Conservation (phyloP, 2,797 vertebrate species). For the Mus minutoides region DNA sequence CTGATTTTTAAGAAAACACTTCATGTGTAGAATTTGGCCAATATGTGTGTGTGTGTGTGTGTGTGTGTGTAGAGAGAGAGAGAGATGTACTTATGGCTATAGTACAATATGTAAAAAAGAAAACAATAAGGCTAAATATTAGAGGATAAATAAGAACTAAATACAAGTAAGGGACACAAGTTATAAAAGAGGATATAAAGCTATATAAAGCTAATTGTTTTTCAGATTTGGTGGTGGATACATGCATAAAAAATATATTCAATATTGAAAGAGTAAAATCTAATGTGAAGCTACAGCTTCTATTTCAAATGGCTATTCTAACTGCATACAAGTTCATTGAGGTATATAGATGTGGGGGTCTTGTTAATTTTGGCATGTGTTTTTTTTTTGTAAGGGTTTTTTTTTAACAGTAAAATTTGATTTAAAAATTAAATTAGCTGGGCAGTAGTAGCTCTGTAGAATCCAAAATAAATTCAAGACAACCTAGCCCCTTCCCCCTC, state of each 20-base stretch:
- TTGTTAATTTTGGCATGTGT: neutral
- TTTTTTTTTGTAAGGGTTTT: neutral
- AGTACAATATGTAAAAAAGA: neutral
- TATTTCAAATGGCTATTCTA: neutral
- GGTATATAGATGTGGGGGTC: neutral
- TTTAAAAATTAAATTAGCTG: neutral
- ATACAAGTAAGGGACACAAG: neutral
- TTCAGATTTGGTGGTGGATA: neutral
- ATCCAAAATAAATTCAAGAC: too few relatives aligned
- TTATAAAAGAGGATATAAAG: neutral
- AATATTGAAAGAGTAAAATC: neutral
- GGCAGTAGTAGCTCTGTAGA: neutral
- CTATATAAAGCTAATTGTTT: neutral
- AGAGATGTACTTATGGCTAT: neutral
- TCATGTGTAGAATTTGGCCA: neutral
- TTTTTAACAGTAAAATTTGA: neutral
- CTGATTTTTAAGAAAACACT: neutral
- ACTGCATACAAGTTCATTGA: neutral
- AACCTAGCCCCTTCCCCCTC: too few relatives aligned
- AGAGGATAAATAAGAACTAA: neutral
- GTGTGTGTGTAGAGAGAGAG: too few relatives aligned
- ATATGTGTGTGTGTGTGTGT: neutral
- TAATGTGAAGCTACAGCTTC: neutral
- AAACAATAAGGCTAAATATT: neutral
- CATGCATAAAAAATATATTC: neutral